These are phyloP conservation scores for Myrmecobius fasciatus DNA, from an alignment of 2,113 vertebrate genomes.

Conservation along the genomic window DNA sequence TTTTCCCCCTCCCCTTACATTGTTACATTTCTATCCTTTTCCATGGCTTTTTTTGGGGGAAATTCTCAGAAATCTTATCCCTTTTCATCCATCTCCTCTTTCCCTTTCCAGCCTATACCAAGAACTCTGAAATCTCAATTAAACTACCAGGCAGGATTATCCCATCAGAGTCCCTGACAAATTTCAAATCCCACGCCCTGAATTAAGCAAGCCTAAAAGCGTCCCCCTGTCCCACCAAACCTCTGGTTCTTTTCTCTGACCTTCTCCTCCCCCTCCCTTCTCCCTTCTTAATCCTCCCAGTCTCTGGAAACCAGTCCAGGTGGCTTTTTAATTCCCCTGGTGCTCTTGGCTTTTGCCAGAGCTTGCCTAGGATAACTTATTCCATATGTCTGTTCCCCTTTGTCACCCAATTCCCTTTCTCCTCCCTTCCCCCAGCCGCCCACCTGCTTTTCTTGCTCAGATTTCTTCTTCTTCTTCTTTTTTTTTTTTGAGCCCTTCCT, in stretches of 20 bases:
- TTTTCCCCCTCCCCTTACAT: not conserved
- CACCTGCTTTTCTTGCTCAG: constrained; percentile 67
- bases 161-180: not conserved
- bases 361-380: constrained; percentile 17
- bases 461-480: constrained; percentile 6
- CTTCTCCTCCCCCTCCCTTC: not conserved
- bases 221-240: not conserved
- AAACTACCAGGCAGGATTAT: not conserved
- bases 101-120: not conserved
- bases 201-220: not conserved
- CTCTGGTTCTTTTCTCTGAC: constrained; percentile 1
- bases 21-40: not conserved
- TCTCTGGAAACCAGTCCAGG: constrained; percentile 45
- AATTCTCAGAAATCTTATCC: not conserved
- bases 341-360: constrained; percentile 24
- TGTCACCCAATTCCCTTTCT: not conserved
- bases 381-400: constrained; percentile 43
- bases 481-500: constrained; percentile 46
- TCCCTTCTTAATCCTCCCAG: not conserved
- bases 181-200: not conserved
- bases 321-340: constrained; percentile 61
- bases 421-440: constrained; percentile 31
- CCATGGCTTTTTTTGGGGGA: not conserved
- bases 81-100: rapidly evolving
- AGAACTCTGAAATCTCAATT: not conserved